Conservation (phyloP, 1,140 invertebrate genomes). For the Ips typographus region DNA sequence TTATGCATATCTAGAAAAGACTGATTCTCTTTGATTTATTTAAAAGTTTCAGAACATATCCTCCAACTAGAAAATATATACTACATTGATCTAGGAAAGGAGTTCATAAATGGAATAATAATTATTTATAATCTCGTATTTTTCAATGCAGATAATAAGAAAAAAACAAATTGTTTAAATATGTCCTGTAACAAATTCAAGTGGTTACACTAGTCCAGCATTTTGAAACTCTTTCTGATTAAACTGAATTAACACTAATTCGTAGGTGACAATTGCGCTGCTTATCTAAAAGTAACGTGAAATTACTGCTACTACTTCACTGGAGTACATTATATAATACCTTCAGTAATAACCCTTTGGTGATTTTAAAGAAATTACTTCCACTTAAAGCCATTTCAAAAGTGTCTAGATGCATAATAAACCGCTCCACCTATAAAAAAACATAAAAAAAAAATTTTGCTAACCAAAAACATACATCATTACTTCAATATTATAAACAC, state of each 20-base stretch:
- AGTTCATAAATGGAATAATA: too few species aligned
- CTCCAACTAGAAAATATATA: too few species aligned
- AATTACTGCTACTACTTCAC: background rate
- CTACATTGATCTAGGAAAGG: too few species aligned
- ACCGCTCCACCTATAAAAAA: conserved; percentile 59
- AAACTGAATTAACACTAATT: conserved; percentile 67
- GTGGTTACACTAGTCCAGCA: background rate
- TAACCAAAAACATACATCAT: background rate
- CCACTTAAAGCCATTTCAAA: conserved; percentile 65
- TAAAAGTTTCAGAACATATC: too few species aligned
- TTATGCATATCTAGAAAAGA: too few species aligned
- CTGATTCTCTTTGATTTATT: too few species aligned
- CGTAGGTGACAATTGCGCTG: conserved; percentile 70
- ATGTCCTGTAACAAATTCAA: too few species aligned
- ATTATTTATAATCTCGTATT: too few species aligned
- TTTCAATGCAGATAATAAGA: too few species aligned
- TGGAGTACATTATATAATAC: conserved; percentile 49
- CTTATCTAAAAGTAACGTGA: conserved; percentile 57
- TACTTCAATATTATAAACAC: conserved; percentile 40
- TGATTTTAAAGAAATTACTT: conserved; percentile 65
- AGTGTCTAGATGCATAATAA: conserved; percentile 61
- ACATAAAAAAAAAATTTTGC: background rate
- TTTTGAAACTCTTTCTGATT: conserved; percentile 40
- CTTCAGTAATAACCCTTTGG: conserved; percentile 61
- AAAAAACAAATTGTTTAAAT: too few species aligned